Conservation (phyloP, 2,113 vertebrate species). For the Mobula hypostoma region DNA sequence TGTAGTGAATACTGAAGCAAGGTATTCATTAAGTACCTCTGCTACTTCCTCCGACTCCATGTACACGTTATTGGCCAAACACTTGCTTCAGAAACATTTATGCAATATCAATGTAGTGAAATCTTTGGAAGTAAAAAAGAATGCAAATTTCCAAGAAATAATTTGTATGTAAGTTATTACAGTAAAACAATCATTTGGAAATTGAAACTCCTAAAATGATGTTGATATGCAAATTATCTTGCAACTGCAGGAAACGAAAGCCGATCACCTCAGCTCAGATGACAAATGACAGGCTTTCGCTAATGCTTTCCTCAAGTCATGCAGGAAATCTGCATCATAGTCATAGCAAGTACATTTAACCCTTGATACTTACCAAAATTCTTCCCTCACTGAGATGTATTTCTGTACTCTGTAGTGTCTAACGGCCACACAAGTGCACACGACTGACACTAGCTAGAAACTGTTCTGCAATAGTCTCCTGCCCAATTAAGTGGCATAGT, state of each 20-base stretch:
- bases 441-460: too few relatives aligned
- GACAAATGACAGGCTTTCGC: not conserved
- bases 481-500: too few relatives aligned
- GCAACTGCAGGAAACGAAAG: not conserved
- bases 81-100: not conserved
- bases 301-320: not conserved
- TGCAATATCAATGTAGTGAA: not conserved
- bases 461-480: too few relatives aligned
- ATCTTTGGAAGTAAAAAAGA: not conserved
- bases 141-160: not conserved
- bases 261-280: too few relatives aligned
- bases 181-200: not conserved
- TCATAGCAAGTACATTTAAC: not conserved
- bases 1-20: too few relatives aligned
- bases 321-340: not conserved
- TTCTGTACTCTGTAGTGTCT: not conserved
- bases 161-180: not conserved
- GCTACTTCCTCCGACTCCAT: too few relatives aligned
- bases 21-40: too few relatives aligned
- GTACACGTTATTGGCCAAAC: not conserved
- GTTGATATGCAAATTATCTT: not conserved
- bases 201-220: not conserved
- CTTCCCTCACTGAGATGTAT: not conserved
- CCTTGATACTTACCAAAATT: too few relatives aligned
- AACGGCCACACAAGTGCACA: too few relatives aligned